Base-by-base conservation (phyloP, 2,113 vertebrate genomes). In the Orycteropus afer region DNA sequence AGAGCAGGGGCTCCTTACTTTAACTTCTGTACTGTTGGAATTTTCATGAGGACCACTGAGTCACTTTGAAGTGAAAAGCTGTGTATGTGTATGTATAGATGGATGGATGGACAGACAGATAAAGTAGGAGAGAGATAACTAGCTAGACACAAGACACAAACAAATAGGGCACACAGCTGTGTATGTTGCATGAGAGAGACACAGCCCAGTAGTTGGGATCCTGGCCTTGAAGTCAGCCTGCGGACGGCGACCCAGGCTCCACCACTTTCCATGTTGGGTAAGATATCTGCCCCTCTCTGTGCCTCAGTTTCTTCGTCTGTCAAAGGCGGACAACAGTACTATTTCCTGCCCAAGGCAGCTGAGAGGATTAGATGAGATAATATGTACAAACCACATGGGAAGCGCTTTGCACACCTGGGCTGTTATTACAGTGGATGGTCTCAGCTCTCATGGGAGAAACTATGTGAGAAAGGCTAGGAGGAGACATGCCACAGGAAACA, bases 231-330 rank as follows among this genome's bases (percentile, higher is more conserved):
- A 12, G 3, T 22, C 34, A 11, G 18, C 85, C 9, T 5, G 10
- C 57, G 53, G 79, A 14, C 34, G 1, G 3, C n/a, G 14, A 1
- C 13, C 13, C 0, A 0, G 2, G 3, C 4, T 2, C 25, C 2
- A 9, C 18, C 45, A 14, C 42, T 9, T 8, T 18, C 15, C 34
- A 1, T 11, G 34, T n/a, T 23, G 12, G 27, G 37, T 13, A 11
- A 15, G 42, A 12, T 25, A 1, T 20, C 23, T 29, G 10, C 29
- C n/a, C 42, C 45, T 42, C n/a, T 67, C 0, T 0, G 18, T 1
- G 25, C 53, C 78, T n/a, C 40, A 0, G 22, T 23, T 18, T 81
- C 55, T 49, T 63, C 65, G 51, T 32, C 47, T 7, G 8, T 2
- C 37, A 53, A 40, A 11, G 7, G 55, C 14, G 40, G 3, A 6